These are phyloP conservation scores for Brachyhypopomus occidentalis DNA, from an alignment of 2,113 vertebrate species.

Conservation along the genomic window DNA sequence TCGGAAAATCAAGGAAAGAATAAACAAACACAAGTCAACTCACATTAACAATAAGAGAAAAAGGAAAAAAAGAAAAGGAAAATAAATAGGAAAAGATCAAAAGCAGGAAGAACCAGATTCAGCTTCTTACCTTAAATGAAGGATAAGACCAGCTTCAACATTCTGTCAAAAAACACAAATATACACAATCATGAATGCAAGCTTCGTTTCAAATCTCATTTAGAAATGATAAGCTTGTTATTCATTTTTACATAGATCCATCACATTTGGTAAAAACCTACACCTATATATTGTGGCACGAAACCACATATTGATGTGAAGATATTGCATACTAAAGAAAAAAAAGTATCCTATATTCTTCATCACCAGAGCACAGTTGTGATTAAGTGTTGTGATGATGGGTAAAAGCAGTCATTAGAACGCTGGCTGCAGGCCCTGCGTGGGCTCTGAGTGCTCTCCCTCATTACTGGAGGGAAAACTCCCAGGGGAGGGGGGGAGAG, in stretches of 20 bases:
- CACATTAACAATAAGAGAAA: background rate
- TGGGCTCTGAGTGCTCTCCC: constrained; percentile 60
- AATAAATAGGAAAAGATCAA: background rate
- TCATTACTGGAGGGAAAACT: constrained; percentile 57
- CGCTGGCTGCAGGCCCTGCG: constrained; percentile 36
- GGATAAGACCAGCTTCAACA: constrained; percentile 28
- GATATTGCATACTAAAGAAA: background rate
- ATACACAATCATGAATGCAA: background rate
- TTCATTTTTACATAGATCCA: no score
- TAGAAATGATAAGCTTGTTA: no score
- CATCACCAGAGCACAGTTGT: constrained; percentile 20
- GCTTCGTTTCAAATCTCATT: background rate
- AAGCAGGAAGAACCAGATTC: constrained; percentile 17
- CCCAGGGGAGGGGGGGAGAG: constrained; percentile 55
- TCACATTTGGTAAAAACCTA: no score
- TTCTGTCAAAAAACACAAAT: constrained; percentile 34
- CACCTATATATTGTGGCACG: background rate
- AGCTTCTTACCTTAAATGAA: constrained; percentile 68
- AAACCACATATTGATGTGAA: background rate
- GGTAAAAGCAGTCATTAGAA: constrained; percentile 47
- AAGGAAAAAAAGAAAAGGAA: no score
- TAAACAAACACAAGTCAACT: constrained; percentile 44
- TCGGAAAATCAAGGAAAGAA: constrained; percentile 38
- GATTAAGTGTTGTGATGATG: constrained; percentile 38
- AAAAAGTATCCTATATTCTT: background rate